Base-by-base conservation (phyloP, 2,113 vertebrate genomes). In the Myocastor coypus region DNA sequence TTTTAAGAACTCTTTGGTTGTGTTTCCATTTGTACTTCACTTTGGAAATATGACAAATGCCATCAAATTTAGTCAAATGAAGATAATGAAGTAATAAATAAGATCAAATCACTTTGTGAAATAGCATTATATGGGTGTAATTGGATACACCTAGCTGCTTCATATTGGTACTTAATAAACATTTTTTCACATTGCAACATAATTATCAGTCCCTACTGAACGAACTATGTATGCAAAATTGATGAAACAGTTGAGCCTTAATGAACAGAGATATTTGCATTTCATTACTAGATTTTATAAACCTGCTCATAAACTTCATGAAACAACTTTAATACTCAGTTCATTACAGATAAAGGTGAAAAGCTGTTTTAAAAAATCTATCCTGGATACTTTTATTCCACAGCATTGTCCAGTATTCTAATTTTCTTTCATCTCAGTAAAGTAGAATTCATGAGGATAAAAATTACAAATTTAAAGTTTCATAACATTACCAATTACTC, bases 231-330 rank as follows among this genome's bases (percentile, higher is more conserved):
- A 93, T 73, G 26, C 93, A 98, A 98, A 97, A 97, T 84, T 97
- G 98, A 98, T 96, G 97, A 97, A 98, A 98, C 91, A 96, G 96
- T 96, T 97, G 97, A 95, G 96, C 68, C 91, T 93, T 98, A 98
- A 98, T 98, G 98, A 98, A 98, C 1, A 57, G 96, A 91, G 89
- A 95, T 98, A 98, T 98, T 98, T 98, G 97, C 94, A 98, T 98
- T 98, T 98, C 97, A 98, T 98, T 98, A 98, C 14, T 97, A 94
- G 88, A 52, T 97, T 97, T 66, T 96, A 94, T 98, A 97, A 98
- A 98, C 98, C 97, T 95, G 77, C 86, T 97, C 93, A 97, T 98
- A 98, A 98, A 95, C 88, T 96, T 97, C 97, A 97, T 97, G 93
- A 96, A 98, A 98, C 97, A 97, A 94, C 98, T 98, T 98, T 97